Evolutionary conservation across 2,888 invertebrate genomes (phyloP), one percentile per base, ranked within the genome.

Genomic region (Leptopilina syphax): DNA sequence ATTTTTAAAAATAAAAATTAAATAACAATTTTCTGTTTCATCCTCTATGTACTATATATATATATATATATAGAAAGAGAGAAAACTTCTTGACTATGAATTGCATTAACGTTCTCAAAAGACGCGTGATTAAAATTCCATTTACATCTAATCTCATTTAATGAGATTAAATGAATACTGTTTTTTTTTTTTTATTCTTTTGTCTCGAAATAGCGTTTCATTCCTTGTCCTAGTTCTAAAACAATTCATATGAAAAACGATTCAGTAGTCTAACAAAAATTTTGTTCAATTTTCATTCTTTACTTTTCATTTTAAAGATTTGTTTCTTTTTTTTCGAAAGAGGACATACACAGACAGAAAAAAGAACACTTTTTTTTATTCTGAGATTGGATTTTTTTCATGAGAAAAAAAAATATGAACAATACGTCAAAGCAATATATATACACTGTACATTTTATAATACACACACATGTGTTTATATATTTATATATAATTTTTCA

Each of bases 201-300:
- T 60, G n/a, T 60, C 18, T 12, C 18, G 13, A 18, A 18, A 24
- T 9, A 63, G 63, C n/a, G 63, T 63, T 63, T 63, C 18, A 63
- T 63, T 63, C 9, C 63, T 63, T 63, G 63, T 63, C 24, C 63
- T 63, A 63, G 63, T 63, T 63, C 9, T 63, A 63, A 63, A 63
- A 63, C 18, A 24, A 63, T 63, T 63, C 63, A 24, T 63, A 4
- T 3, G 24, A 63, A 63, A 50, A 63, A 60, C 60, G 18, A 60
- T 18, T n/a, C n/a, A 7, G 13, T 7, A 60, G 60, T 60, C 3
- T 7, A n/a, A 60, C n/a, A n/a, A 24, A 63, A n/a, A 18, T n/a
- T 60, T 24, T 63, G n/a, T 24, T n/a, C 63, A 63, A 63, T 63
- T 63, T 63, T 18, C 24, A 63, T 9, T 63, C 8, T 60, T 18